Evolutionary conservation across 1,140 invertebrate genomes (phyloP), one percentile per base, ranked within the genome.

Genomic region (Eumaeus atala): DNA sequence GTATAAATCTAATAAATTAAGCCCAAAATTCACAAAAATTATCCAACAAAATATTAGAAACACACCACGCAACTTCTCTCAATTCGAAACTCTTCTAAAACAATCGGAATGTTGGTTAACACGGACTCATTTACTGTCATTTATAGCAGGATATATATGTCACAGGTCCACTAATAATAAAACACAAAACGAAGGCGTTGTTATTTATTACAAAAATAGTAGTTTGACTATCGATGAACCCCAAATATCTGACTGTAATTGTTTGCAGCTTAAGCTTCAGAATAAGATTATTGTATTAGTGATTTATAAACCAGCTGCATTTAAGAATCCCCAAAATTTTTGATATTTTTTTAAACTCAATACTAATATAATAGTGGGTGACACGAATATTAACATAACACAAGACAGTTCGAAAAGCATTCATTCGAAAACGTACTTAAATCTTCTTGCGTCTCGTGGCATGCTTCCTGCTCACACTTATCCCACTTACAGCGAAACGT

Each of bases 401-500:
- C 2, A 2, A n/a, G n/a, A n/a, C 9, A 9, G 9, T 10, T 34
- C 18, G 12, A 14, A 0, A 9, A 42, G 48, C n/a, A 21, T 28
- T 2, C n/a, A 42, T 18, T 37, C 44, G 12, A 11, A 18, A 21
- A 35, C 47, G 10, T 65, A 61, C 14, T 18, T 65, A 35, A 59
- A 57, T 18, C 11, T 59, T 0, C 16, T 66, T 40, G 57, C 60
- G 3, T 36, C 16, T 8, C 59, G 60, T 47, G 48, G 49, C n/a
- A 21, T 66, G 9, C 48, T 59, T 3, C 51, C 59, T 12, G 55
- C 37, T 0, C 54, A 60, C 38, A 50, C 40, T 14, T 7, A 28
- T 28, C 51, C 64, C 0, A 66, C 64, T 9, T 54, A 50, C 8
- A 34, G 48, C 0, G 14, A 36, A 6, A 59, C 64, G 1, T 62